Conservation (phyloP, 2,797 vertebrate species). For the Pangasius sanitwongsei region DNA sequence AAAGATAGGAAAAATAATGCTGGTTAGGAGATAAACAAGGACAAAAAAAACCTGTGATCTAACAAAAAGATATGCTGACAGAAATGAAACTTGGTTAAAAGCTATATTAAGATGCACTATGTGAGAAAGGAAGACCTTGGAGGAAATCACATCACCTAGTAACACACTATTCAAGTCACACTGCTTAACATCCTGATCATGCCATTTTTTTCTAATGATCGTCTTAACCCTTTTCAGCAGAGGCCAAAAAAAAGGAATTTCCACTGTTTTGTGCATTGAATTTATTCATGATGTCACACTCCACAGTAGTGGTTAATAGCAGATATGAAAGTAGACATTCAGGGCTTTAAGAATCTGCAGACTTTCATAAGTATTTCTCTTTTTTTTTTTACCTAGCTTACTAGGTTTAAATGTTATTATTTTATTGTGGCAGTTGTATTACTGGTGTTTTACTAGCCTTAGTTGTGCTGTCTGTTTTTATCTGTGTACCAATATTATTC, state of each 20-base stretch:
- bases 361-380: not conserved
- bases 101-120: not conserved
- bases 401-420: not conserved
- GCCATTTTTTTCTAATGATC: no score
- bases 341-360: not conserved
- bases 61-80: not conserved
- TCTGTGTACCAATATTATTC: not conserved
- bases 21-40: not conserved
- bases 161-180: not conserved
- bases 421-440: not conserved
- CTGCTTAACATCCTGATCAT: not conserved
- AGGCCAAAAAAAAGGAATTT: not conserved
- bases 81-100: not conserved
- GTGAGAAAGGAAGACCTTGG: not conserved
- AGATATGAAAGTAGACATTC: not conserved
- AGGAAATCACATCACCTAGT: conserved; percentile 13
- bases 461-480: not conserved
- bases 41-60: not conserved
- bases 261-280: no score
- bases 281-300: not conserved
- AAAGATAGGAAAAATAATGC: not conserved
- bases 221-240: not conserved
- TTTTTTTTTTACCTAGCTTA: not conserved
- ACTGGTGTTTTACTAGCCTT: not conserved
- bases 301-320: not conserved